Percentiles rank a stretch among this genome's conserved stretches.
Evolutionary conservation across 2,888 invertebrate species (phyloP).

Genomic region (Dynastes grantii): DNA sequence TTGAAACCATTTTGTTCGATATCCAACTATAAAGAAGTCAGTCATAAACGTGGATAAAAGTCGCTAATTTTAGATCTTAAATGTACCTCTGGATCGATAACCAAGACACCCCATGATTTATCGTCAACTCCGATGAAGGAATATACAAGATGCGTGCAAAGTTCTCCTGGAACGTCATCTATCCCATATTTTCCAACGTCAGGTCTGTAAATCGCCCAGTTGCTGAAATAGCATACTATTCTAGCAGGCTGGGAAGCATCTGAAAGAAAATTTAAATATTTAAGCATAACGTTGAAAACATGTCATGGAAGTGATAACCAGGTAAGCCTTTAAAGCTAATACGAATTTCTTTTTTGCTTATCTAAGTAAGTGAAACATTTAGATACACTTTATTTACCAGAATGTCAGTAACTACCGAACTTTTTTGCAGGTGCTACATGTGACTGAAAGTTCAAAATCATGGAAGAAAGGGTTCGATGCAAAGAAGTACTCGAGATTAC

Average conservation of each 20-base stretch:
- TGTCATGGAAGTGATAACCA: no score
- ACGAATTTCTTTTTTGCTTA: neutral
- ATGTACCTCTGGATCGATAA: slow-evolving; percentile 86
- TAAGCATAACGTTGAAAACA: neutral
- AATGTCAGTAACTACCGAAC: no score
- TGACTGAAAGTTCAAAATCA: no score
- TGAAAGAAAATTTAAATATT: slow-evolving; percentile 19
- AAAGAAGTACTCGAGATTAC: no score
- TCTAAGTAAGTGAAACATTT: no score
- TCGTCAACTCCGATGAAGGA: slow-evolving; percentile 91
- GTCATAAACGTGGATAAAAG: neutral
- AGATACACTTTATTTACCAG: no score
- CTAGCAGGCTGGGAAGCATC: slow-evolving; percentile 64
- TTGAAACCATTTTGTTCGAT: slow-evolving; percentile 83
- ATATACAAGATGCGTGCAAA: slow-evolving; percentile 91
- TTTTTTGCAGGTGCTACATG: no score
- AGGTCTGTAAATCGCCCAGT: slow-evolving; percentile 90
- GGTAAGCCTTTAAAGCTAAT: neutral
- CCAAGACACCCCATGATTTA: slow-evolving; percentile 81
- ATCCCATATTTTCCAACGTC: slow-evolving; percentile 87
- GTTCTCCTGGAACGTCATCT: slow-evolving; percentile 85
- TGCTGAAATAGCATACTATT: slow-evolving; percentile 80
- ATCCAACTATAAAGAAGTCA: slow-evolving; percentile 74
- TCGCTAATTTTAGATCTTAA: neutral
- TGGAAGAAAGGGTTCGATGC: no score